Evolutionary conservation across 2,797 vertebrate species (phyloP), one percentile per base, ranked within the genome.

Genomic region (Danio aesculapii): DNA sequence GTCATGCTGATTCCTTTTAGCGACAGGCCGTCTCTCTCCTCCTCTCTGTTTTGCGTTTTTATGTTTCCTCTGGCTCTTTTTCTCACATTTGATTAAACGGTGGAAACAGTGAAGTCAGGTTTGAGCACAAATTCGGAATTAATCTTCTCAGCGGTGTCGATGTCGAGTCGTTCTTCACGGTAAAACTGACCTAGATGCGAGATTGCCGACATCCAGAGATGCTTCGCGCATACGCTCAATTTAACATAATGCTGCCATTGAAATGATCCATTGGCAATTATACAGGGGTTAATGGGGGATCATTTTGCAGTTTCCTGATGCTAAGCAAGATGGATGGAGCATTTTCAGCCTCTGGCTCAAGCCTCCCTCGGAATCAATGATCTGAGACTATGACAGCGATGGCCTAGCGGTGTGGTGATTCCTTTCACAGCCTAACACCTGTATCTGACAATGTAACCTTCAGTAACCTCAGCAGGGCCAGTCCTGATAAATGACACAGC

Each of bases 211-310:
- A 86, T 89, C 88, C 89, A 88, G 88, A 92, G 91, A 90, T 88
- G 82, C 89, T 84, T 85, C 85, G 83, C 88, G 87, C 91, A 88
- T 87, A 92, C 91, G 90, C 90, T 92, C 91, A 91, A 91, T 93
- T 93, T 91, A 93, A 91, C 93, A 92, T 93, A 94, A 94, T 93
- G 91, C 89, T 91, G 90, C 91, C 88, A 91, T 93, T 92, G 92
- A 93, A 91, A 93, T 94, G 93, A 95, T 94, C 92, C 92, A 94
- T 94, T 91, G 92, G 91, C 93, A 92, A 93, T 94, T 94, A 94
- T 92, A 92, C 93, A 91, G 86, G 85, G 86, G 87, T 93, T 94
- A 94, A 94, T 94, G 91, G 93, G 89, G 89, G 90, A 93, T 93
- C 90, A 93, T 94, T 94, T 94, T 89, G 91, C 89, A 90, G 90